Conservation (phyloP, 2,113 vertebrate genomes). For the Malurus melanocephalus region DNA sequence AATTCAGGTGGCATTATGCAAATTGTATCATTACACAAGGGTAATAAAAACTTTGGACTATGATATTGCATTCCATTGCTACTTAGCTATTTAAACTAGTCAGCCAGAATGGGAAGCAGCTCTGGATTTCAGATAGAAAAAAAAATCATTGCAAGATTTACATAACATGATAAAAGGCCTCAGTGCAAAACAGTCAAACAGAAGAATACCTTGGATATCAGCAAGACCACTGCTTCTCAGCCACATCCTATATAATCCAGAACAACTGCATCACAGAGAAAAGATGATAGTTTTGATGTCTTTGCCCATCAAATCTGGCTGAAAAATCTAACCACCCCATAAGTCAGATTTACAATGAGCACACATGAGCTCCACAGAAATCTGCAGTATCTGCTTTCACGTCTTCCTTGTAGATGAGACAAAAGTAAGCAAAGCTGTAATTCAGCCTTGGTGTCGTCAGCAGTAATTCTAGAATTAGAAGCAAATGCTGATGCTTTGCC, state of each 20-base stretch:
- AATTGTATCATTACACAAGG: not conserved
- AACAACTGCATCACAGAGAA: not conserved
- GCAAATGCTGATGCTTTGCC: not conserved
- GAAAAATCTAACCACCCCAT: not conserved
- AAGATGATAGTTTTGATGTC: not conserved
- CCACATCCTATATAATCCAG: not conserved
- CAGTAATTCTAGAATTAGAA: not conserved
- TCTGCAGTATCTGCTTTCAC: not conserved
- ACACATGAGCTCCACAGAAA: not conserved
- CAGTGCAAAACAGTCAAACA: not conserved
- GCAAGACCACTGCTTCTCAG: not conserved
- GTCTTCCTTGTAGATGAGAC: not conserved
- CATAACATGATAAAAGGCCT: not conserved
- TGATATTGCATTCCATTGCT: not conserved
- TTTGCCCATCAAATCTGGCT: not conserved
- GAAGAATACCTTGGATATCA: not conserved
- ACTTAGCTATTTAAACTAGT: not conserved
- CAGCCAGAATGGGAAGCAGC: not conserved
- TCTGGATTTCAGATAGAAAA: not conserved
- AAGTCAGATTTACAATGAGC: not conserved
- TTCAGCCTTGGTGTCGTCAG: not conserved
- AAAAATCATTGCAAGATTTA: not conserved
- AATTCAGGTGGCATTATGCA: not conserved
- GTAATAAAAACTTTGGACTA: not conserved
- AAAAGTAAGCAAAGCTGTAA: slow-evolving; percentile 26